These are phyloP conservation scores for Galeopterus variegatus DNA, from an alignment of 2,113 vertebrate species.

Conservation along the genomic window DNA sequence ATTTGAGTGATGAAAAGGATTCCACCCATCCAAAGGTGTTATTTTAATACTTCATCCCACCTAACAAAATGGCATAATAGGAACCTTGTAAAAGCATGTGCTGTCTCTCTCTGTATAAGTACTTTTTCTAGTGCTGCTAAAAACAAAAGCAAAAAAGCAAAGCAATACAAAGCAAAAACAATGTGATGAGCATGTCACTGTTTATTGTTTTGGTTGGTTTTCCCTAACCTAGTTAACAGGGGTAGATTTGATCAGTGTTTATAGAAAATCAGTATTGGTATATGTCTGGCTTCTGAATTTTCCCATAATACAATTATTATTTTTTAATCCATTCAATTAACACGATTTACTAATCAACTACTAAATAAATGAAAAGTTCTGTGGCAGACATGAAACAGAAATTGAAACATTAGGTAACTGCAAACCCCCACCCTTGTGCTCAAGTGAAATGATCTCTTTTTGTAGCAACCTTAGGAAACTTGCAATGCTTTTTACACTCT, in stretches of 20 bases:
- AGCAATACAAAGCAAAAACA: neutral
- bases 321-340: neutral
- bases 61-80: neutral
- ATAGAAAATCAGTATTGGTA: neutral
- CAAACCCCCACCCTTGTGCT: neutral
- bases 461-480: neutral
- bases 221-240: neutral
- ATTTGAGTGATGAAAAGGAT: neutral
- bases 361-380: neutral
- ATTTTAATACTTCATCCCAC: neutral
- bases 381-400: neutral
- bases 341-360: neutral
- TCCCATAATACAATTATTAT: neutral
- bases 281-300: neutral
- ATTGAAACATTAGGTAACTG: neutral
- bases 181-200: neutral
- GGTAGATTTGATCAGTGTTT: neutral
- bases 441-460: constrained; percentile 19
- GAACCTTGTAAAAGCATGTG: neutral
- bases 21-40: neutral
- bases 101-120: neutral
- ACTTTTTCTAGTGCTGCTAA: neutral
- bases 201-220: neutral
- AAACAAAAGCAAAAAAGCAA: neutral
- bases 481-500: constrained; percentile 49